phyloP scores from a whole-genome alignment of 2,797 vertebrate genomes.

The Paguma larvata region DNA sequence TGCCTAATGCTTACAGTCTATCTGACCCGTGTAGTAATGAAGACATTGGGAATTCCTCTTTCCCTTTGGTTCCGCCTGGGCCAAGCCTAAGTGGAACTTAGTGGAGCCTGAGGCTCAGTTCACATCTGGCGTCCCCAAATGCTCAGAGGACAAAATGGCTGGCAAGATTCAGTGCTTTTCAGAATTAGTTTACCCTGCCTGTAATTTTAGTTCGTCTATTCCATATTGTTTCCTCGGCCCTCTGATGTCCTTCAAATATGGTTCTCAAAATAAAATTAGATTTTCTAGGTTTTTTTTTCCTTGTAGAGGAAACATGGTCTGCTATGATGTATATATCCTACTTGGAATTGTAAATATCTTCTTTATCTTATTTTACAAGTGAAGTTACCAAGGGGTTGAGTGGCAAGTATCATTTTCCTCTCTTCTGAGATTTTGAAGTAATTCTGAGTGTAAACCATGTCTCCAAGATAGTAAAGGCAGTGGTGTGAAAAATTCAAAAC shows the following conservation, averaged over 20 bases:
- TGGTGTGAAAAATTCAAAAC: background rate
- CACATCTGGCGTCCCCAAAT: background rate
- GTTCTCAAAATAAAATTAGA: background rate
- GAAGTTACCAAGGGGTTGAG: background rate
- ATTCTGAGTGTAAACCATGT: background rate
- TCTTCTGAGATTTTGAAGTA: background rate
- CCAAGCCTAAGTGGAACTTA: background rate
- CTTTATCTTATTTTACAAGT: background rate
- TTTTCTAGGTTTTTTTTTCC: background rate
- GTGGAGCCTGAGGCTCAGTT: background rate
- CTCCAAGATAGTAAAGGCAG: background rate
- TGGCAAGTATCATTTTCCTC: background rate
- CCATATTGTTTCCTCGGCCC: background rate
- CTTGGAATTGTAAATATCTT: background rate
- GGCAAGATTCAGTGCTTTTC: background rate
- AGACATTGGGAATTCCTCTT: background rate
- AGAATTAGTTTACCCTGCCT: background rate
- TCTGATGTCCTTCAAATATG: background rate
- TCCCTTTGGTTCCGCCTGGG: background rate
- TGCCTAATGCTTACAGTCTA: background rate
- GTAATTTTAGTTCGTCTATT: background rate
- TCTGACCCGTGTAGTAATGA: background rate
- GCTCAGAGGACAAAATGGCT: too few species aligned
- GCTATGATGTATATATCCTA: background rate
- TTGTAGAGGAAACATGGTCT: background rate